Conservation (phyloP, 2,797 vertebrate genomes). For the Xenops minutus region DNA sequence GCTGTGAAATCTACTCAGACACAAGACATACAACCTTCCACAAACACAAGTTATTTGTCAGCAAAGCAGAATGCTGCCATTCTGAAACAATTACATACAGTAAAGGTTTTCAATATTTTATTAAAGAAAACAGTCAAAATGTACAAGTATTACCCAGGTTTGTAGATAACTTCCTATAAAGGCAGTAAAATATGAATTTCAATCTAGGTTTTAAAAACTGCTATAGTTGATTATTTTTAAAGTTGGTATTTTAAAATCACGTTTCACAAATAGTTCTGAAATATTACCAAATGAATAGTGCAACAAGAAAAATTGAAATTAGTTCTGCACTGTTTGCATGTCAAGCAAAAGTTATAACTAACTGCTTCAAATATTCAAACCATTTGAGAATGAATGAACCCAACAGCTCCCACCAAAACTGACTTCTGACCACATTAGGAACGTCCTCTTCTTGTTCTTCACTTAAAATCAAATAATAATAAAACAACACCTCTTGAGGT, state of each 20-base stretch:
- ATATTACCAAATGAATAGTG: conserved; percentile 67
- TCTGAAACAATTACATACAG: conserved; percentile 70
- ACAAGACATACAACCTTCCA: conserved; percentile 75
- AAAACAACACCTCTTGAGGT: conserved; percentile 75
- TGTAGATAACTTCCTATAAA: conserved; percentile 70
- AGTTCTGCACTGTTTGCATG: conserved; percentile 64
- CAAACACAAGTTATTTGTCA: conserved; percentile 69
- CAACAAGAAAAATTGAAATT: conserved; percentile 67
- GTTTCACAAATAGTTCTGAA: conserved; percentile 58
- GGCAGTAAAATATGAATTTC: conserved; percentile 73
- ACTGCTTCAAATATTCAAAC: conserved; percentile 55
- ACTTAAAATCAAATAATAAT: conserved; percentile 67
- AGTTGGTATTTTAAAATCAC: conserved; percentile 67
- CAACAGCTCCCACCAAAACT: conserved; percentile 60
- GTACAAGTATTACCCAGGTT: conserved; percentile 66
- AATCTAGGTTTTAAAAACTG: conserved; percentile 71
- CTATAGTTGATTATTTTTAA: conserved; percentile 61
- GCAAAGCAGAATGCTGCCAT: conserved; percentile 69
- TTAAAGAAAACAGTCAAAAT: conserved; percentile 76
- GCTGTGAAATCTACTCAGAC: conserved; percentile 57
- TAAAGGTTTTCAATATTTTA: conserved; percentile 70
- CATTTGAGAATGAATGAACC: conserved; percentile 60
- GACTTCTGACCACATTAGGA: conserved; percentile 40
- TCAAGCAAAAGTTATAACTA: conserved; percentile 68
- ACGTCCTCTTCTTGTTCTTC: conserved; percentile 58